These are phyloP conservation scores for Hemichromis elongatus DNA, from an alignment of 2,113 vertebrate species.

Conservation along the genomic window DNA sequence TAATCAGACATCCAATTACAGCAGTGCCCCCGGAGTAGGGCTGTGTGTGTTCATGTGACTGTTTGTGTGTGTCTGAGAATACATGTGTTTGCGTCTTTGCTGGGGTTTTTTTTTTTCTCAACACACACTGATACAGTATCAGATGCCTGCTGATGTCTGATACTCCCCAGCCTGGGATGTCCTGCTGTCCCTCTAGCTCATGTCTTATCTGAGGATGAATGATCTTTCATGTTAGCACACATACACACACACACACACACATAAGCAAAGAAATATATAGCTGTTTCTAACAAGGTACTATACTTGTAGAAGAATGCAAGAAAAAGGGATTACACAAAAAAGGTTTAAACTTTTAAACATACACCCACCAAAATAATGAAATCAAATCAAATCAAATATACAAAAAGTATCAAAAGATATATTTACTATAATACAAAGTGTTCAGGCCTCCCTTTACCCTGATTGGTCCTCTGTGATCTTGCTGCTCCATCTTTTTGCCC, in stretches of 20 bases:
- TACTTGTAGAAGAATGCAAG: neutral
- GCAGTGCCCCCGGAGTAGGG: slow-evolving; percentile 19
- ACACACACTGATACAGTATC: neutral
- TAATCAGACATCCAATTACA: slow-evolving; percentile 70
- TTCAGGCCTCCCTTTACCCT: neutral
- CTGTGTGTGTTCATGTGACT: neutral
- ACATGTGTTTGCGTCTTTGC: neutral
- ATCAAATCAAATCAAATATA: neutral
- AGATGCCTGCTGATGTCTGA: slow-evolving; percentile 37
- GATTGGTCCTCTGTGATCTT: neutral
- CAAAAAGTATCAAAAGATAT: neutral
- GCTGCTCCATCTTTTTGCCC: neutral
- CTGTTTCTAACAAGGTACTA: neutral
- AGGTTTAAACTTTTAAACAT: neutral
- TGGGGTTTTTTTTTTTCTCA: neutral
- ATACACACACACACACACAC: accelerated
- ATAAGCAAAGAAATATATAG: neutral
- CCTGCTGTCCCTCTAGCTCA: slow-evolving; percentile 20
- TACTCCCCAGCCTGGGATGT: slow-evolving; percentile 3
- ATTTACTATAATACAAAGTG: neutral
- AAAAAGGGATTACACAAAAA: neutral
- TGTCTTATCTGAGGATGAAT: slow-evolving; percentile 34
- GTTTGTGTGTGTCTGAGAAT: neutral
- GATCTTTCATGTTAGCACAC: neutral
- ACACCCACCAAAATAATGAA: neutral